phyloP scores from a whole-genome alignment of 2,113 vertebrate species.

The Grallaria varia region DNA sequence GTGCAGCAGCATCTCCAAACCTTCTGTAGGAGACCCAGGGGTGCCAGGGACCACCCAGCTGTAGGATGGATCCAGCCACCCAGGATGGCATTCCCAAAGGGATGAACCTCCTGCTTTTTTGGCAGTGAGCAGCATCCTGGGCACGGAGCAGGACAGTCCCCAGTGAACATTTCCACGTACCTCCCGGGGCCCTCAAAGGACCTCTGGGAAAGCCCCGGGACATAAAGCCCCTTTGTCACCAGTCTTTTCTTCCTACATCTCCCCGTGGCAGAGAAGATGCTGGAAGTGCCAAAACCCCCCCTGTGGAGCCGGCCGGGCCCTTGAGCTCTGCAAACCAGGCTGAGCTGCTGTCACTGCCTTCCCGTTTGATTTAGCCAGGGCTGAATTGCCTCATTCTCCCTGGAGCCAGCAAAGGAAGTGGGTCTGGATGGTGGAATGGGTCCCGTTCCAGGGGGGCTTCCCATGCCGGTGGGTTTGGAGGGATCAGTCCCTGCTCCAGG shows the following conservation, averaged over 20 bases:
- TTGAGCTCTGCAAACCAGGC: background rate
- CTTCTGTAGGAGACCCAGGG: background rate
- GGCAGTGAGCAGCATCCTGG: background rate
- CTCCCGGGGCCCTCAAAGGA: background rate
- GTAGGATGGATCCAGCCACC: background rate
- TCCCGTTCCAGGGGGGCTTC: background rate
- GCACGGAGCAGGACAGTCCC: background rate
- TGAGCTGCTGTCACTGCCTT: background rate
- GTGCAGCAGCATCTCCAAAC: background rate
- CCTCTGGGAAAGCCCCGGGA: background rate
- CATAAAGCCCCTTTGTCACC: background rate
- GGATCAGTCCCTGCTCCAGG: background rate
- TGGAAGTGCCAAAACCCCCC: background rate
- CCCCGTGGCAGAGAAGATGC: background rate
- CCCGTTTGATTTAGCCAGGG: background rate
- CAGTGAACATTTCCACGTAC: accelerated
- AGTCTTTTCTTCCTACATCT: background rate
- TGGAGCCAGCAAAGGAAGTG: accelerated
- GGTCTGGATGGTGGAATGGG: accelerated
- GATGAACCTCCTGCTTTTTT: background rate
- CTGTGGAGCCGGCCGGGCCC: accelerated
- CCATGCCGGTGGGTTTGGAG: accelerated
- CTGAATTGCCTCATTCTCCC: background rate
- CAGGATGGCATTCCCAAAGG: background rate
- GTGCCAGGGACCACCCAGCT: background rate